Conservation (phyloP, 1,140 invertebrate genomes). For the Caenorhabditis briggsae region DNA sequence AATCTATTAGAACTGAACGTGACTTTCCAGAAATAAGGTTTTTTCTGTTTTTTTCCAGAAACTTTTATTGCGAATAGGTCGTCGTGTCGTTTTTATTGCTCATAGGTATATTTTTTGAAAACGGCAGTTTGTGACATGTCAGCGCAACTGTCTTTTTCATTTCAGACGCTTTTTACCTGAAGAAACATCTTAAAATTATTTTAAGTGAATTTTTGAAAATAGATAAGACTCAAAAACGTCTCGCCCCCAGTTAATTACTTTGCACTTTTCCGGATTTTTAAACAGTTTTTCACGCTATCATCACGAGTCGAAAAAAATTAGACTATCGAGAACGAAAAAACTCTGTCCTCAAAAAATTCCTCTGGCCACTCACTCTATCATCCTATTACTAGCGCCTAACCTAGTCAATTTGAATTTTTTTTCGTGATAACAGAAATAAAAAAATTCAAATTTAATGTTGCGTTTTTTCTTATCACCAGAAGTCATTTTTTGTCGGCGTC, state of each 20-base stretch:
- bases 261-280: conserved; percentile 50
- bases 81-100: too few species aligned
- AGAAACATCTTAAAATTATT: background rate
- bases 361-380: background rate
- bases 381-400: background rate
- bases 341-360: background rate
- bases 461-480: conserved; percentile 42
- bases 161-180: too few species aligned
- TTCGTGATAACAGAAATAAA: background rate
- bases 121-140: too few species aligned
- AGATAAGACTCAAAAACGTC: conserved; percentile 36
- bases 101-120: background rate
- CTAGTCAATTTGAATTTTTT: conserved; percentile 43
- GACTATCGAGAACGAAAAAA: conserved; percentile 11
- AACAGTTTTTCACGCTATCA: background rate
- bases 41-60: too few species aligned
- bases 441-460: background rate
- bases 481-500: conserved; percentile 51
- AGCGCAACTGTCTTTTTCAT: too few species aligned
- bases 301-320: conserved; percentile 21
- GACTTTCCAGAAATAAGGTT: too few species aligned
- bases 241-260: conserved; percentile 10
- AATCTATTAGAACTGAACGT: too few species aligned
- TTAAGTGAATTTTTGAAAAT: background rate
- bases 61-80: too few species aligned